These are phyloP conservation scores for Phocides pigmalion DNA, from an alignment of 1,140 invertebrate genomes.

Conservation along the genomic window DNA sequence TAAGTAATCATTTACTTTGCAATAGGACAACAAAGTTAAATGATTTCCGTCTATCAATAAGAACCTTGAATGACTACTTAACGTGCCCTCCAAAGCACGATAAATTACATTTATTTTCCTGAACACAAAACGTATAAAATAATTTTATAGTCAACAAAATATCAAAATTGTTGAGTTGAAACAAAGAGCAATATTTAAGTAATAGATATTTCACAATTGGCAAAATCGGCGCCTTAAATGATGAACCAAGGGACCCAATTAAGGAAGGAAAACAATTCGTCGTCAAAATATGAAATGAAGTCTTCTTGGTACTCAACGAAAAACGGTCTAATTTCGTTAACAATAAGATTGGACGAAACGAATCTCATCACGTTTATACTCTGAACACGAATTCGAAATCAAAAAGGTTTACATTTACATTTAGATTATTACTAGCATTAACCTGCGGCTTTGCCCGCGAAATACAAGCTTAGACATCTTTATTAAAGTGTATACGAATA, in stretches of 20 bases:
- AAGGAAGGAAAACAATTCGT: slow-evolving; percentile 43
- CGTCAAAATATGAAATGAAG: slow-evolving; percentile 34
- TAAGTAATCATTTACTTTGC: no score
- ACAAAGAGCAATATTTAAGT: slow-evolving; percentile 2
- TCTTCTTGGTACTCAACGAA: slow-evolving; percentile 4
- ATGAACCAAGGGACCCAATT: slow-evolving; percentile 44
- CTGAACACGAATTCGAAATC: not conserved
- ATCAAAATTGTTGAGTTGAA: not conserved
- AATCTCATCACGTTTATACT: not conserved
- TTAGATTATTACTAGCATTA: no score
- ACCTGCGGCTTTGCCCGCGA: no score
- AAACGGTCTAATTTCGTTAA: not conserved
- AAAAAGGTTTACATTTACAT: not conserved
- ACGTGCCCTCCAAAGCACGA: no score
- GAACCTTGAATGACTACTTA: no score
- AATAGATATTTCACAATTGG: slow-evolving; percentile 25
- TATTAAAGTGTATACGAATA: no score
- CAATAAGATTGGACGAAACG: not conserved
- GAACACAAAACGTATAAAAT: slow-evolving; percentile 36
- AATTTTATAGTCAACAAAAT: slow-evolving; percentile 20
- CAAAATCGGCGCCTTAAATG: slow-evolving; percentile 36
- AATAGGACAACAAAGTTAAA: no score
- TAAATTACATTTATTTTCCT: no score
- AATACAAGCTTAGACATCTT: no score
- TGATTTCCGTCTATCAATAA: no score